Percentiles rank a stretch among this genome's conserved stretches.
phyloP scores from a whole-genome alignment of 1,140 invertebrate genomes.

The Pseudomyrmex concolor region DNA sequence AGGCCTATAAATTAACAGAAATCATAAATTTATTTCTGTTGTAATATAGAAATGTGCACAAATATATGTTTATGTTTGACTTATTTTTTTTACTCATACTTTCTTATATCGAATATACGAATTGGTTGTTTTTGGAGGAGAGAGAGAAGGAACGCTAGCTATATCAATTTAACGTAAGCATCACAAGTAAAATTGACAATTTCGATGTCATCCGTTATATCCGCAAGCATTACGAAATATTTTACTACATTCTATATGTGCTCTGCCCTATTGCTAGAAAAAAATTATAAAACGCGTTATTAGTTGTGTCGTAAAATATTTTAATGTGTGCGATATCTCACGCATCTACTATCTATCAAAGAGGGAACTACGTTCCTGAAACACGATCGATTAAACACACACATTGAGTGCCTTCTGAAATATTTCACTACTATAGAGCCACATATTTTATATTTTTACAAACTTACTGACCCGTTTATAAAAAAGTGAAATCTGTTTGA shows the following conservation, averaged over 20 bases:
- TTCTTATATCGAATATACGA: too few relatives aligned
- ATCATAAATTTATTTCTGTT: too few relatives aligned
- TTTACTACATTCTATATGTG: slow-evolving; percentile 2
- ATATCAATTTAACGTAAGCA: background rate
- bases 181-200: background rate
- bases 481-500: slow-evolving; percentile 34
- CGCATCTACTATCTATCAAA: slow-evolving; percentile 19
- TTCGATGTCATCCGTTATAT: background rate
- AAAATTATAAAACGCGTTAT: slow-evolving; percentile 1
- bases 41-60: too few relatives aligned
- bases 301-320: slow-evolving; percentile 25
- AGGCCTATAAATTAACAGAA: too few relatives aligned
- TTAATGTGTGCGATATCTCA: slow-evolving; percentile 24
- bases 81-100: too few relatives aligned
- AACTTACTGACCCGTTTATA: slow-evolving; percentile 1
- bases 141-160: too few relatives aligned
- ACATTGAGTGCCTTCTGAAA: slow-evolving; percentile 75
- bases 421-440: slow-evolving; percentile 63
- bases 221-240: slow-evolving; percentile 13
- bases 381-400: slow-evolving; percentile 55
- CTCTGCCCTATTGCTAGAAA: slow-evolving; percentile 11
- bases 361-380: slow-evolving; percentile 60
- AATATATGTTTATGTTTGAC: too few relatives aligned
- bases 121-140: too few relatives aligned
- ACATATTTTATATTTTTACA: slow-evolving; percentile 29